Conservation (phyloP, 2,888 invertebrate genomes). For the Drosophila ezoana region DNA sequence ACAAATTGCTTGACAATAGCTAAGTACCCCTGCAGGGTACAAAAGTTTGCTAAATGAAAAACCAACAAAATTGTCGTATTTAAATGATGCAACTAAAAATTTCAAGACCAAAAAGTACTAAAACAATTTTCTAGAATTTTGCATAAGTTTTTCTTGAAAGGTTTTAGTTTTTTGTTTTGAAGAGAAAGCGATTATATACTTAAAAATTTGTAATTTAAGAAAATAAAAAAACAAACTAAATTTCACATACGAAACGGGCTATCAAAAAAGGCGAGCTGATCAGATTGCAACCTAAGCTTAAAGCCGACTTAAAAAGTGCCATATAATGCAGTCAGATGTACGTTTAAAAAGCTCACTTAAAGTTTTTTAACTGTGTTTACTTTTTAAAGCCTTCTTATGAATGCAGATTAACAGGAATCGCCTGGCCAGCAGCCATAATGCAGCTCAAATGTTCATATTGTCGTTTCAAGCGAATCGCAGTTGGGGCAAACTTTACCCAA, state of each 20-base stretch:
- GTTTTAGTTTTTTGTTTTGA: too few relatives aligned
- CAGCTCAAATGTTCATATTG: neutral
- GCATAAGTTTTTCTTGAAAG: too few relatives aligned
- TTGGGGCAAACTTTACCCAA: neutral
- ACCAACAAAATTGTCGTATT: too few relatives aligned
- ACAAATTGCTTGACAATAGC: too few relatives aligned
- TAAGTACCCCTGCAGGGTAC: too few relatives aligned
- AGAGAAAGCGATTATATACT: too few relatives aligned
- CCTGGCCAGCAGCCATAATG: slow-evolving; percentile 1
- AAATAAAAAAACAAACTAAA: neutral
- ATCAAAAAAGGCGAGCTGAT: neutral
- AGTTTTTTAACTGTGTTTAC: neutral
- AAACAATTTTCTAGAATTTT: too few relatives aligned
- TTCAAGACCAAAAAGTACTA: too few relatives aligned
- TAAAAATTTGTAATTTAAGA: neutral
- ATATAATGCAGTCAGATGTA: neutral
- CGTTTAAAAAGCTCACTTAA: neutral
- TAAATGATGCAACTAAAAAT: too few relatives aligned
- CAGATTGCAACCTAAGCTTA: neutral
- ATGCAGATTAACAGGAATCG: neutral
- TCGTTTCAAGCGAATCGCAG: neutral
- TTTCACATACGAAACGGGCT: too few relatives aligned
- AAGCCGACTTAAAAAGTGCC: neutral
- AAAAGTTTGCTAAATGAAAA: too few relatives aligned
- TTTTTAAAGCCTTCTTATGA: neutral